These are phyloP conservation scores for Allygus modestus DNA, from an alignment of 2,888 invertebrate species.

Conservation along the genomic window DNA sequence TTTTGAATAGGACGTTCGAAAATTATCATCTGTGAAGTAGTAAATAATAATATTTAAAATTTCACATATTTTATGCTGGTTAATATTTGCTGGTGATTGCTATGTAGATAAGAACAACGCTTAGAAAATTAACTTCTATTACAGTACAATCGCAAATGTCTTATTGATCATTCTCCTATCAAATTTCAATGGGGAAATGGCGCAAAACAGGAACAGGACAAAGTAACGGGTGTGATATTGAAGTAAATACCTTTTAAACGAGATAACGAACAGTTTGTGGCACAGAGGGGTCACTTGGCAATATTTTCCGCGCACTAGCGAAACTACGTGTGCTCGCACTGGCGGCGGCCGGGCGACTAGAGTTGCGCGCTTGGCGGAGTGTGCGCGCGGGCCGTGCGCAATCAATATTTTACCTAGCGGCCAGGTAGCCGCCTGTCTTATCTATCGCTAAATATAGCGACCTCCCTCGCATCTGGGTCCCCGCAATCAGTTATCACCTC, in stretches of 20 bases:
- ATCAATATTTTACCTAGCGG: slow-evolving; percentile 57
- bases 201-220: no score
- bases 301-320: slow-evolving; percentile 12
- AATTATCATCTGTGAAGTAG: no score
- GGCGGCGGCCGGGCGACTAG: slow-evolving; percentile 41
- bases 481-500: background rate
- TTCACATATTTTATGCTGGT: no score
- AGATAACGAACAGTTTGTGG: background rate
- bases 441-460: slow-evolving; percentile 54
- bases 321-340: background rate
- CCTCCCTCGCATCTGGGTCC: slow-evolving; percentile 6
- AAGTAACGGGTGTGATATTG: no score
- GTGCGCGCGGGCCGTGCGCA: slow-evolving; percentile 21
- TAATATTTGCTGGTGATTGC: no score
- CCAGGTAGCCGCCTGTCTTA: slow-evolving; percentile 55
- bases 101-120: no score
- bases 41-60: no score
- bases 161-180: no score
- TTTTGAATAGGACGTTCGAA: no score
- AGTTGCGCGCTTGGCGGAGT: background rate
- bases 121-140: no score
- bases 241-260: slow-evolving; percentile 18
- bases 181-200: no score
- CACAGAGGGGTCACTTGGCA: background rate
- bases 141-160: no score